These are phyloP conservation scores for Lacanobia oleracea DNA, from an alignment of 2,888 invertebrate species.

Conservation along the genomic window DNA sequence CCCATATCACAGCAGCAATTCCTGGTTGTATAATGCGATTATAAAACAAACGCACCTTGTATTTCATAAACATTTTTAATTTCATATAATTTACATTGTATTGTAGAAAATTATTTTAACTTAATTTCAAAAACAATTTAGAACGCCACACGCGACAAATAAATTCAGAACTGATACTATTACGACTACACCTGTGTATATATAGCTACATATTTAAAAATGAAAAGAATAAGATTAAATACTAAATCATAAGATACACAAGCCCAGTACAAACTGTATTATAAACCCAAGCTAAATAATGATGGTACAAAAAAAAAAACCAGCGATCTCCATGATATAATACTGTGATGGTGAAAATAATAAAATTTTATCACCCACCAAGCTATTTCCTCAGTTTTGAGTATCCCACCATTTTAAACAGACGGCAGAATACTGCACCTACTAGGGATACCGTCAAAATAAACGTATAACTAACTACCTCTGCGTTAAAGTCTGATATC, in stretches of 20 bases:
- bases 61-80: slow-evolving; percentile 70
- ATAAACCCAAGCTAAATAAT: slow-evolving; percentile 22
- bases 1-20: no score
- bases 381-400: not conserved
- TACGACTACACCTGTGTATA: slow-evolving; percentile 19
- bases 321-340: slow-evolving; percentile 22
- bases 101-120: slow-evolving; percentile 66
- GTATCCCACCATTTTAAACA: not conserved
- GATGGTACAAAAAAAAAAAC: slow-evolving; percentile 1
- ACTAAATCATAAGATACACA: slow-evolving; percentile 54
- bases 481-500: not conserved
- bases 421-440: not conserved
- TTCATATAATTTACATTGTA: slow-evolving; percentile 70
- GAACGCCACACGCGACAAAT: slow-evolving; percentile 64
- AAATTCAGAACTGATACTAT: slow-evolving; percentile 73
- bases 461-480: no score
- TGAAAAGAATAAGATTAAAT: slow-evolving; percentile 37
- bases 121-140: slow-evolving; percentile 58
- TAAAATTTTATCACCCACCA: not conserved
- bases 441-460: not conserved
- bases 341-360: slow-evolving; percentile 40
- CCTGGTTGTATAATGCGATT: not conserved
- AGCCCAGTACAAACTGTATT: slow-evolving; percentile 25
- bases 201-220: slow-evolving; percentile 19
- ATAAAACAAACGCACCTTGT: slow-evolving; percentile 11